These are phyloP conservation scores for Bicyclus anynana DNA, from an alignment of 1,140 invertebrate species.

Conservation along the genomic window DNA sequence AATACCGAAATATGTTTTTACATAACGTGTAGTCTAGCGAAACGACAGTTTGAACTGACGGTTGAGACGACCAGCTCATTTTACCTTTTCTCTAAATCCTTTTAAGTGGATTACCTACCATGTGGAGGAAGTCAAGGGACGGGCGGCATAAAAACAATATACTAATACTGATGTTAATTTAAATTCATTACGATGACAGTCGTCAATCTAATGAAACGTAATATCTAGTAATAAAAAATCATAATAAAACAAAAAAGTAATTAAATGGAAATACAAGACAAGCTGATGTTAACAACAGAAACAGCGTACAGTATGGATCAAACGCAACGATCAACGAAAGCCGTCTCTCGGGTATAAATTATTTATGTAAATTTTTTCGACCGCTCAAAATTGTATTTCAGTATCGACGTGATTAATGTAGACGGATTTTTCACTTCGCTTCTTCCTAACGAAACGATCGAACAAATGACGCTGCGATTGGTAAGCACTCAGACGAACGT, in stretches of 20 bases:
- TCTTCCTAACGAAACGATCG: constrained; percentile 66
- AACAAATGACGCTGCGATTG: constrained; percentile 68
- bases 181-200: no score
- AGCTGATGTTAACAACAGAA: background rate
- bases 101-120: no score
- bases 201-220: no score
- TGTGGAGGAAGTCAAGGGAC: no score
- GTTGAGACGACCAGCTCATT: no score
- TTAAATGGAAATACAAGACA: background rate
- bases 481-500: constrained; percentile 56
- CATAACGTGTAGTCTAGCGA: no score
- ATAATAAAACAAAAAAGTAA: background rate
- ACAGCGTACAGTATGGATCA: constrained; percentile 39
- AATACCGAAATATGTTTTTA: no score
- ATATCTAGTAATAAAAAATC: no score
- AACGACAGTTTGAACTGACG: no score
- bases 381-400: constrained; percentile 71
- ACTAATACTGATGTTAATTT: no score
- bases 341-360: constrained; percentile 66
- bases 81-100: no score
- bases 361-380: constrained; percentile 74
- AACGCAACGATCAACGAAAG: constrained; percentile 35
- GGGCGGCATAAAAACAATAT: no score
- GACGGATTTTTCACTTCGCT: constrained; percentile 70
- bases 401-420: constrained; percentile 71